Conservation (phyloP, 2,888 invertebrate genomes). For the Gymnosoma rotundatum region DNA sequence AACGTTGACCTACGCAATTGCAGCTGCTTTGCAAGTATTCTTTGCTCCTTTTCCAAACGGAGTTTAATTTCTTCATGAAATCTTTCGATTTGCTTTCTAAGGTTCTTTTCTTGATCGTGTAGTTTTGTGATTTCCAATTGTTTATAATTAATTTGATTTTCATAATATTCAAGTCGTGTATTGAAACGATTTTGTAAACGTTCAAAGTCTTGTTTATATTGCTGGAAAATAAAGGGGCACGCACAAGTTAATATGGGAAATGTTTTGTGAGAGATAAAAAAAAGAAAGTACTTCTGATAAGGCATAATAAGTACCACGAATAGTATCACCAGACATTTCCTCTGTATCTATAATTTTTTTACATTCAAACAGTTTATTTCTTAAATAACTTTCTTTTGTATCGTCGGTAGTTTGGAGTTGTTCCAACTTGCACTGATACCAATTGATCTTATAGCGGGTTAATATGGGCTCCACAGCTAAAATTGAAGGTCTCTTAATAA, state of each 20-base stretch:
- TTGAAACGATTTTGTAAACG: slow-evolving; percentile 46
- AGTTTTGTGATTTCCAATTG: slow-evolving; percentile 35
- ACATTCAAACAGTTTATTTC: neutral
- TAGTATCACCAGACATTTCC: slow-evolving; percentile 20
- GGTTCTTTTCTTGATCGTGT: slow-evolving; percentile 12
- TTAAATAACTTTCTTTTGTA: neutral
- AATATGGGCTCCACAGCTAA: slow-evolving; percentile 45
- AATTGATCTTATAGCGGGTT: slow-evolving; percentile 44
- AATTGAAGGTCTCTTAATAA: neutral
- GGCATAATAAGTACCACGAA: slow-evolving; percentile 43
- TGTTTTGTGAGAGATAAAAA: neutral
- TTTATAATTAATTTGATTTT: slow-evolving; percentile 50
- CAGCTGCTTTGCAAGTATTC: neutral
- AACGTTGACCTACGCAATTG: no score
- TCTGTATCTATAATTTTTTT: slow-evolving; percentile 1
- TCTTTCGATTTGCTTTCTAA: slow-evolving; percentile 29
- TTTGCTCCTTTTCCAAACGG: slow-evolving; percentile 32
- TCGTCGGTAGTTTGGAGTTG: slow-evolving; percentile 18
- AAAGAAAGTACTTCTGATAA: slow-evolving; percentile 24
- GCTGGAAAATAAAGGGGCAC: neutral
- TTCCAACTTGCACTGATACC: slow-evolving; percentile 23
- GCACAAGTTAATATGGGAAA: neutral
- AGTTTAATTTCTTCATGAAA: slow-evolving; percentile 47
- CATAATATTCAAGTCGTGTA: slow-evolving; percentile 28
- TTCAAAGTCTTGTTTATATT: slow-evolving; percentile 36